Conservation (phyloP, 1,140 invertebrate species). For the Ostrea denselamellosa region DNA sequence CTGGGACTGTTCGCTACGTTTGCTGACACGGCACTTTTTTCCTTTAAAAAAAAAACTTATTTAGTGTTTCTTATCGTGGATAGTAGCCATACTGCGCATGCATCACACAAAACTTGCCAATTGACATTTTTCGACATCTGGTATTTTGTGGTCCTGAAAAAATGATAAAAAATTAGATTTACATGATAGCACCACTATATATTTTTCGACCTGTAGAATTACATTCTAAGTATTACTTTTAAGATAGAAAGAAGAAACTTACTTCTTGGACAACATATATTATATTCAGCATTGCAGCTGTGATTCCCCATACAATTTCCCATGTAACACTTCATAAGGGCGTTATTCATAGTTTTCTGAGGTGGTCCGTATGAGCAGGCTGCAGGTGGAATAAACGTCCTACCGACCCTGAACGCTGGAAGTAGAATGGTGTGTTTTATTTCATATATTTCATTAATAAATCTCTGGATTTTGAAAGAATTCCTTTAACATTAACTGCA, state of each 20-base stretch:
- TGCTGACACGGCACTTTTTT: too few relatives aligned
- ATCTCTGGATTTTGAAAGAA: too few relatives aligned
- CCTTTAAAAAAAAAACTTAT: too few relatives aligned
- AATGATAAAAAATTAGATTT: not conserved
- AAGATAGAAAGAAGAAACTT: not conserved
- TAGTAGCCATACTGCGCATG: constrained; percentile 8
- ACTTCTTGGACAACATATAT: constrained; percentile 10
- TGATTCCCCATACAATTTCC: not conserved
- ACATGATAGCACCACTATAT: not conserved
- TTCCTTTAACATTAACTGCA: too few relatives aligned
- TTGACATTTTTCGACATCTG: constrained; percentile 17
- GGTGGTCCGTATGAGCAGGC: not conserved
- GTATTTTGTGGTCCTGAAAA: not conserved
- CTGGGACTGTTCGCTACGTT: too few relatives aligned
- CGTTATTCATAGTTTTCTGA: not conserved
- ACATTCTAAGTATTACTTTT: too few relatives aligned
- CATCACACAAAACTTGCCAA: constrained; percentile 22
- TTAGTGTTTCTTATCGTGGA: not conserved
- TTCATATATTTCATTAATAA: too few relatives aligned
- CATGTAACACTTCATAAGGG: not conserved
- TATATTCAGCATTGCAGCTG: not conserved
- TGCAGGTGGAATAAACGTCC: not conserved
- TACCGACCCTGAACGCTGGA: constrained; percentile 4
- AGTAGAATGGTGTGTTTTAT: too few relatives aligned
- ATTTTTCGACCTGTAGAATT: too few relatives aligned